These are phyloP conservation scores for Vireo altiloquus DNA, from an alignment of 2,113 vertebrate genomes.

Conservation along the genomic window DNA sequence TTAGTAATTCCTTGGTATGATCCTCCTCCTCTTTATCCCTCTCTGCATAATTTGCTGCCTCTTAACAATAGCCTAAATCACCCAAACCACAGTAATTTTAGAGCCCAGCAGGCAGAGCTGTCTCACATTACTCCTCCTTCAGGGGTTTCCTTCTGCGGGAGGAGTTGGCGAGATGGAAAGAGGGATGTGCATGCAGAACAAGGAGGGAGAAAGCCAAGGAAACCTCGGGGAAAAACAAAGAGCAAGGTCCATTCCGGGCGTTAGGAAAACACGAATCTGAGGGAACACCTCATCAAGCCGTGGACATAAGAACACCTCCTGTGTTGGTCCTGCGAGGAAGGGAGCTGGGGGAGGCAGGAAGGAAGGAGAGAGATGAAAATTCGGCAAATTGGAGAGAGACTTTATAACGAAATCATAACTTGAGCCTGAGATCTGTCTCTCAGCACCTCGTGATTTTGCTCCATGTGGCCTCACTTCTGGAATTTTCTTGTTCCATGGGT, in stretches of 20 bases:
- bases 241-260: not conserved
- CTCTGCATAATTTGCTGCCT: not conserved
- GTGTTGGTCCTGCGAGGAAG: not conserved
- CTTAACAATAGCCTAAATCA: not conserved
- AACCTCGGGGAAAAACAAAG: not conserved
- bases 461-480: slow-evolving; percentile 40
- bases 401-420: slow-evolving; percentile 1
- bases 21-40: not conserved
- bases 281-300: slow-evolving; percentile 17
- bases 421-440: slow-evolving; percentile 62
- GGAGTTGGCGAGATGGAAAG: not conserved
- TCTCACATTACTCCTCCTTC: not conserved
- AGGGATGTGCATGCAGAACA: not conserved
- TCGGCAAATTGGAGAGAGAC: not conserved
- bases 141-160: slow-evolving; percentile 27
- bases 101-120: not conserved
- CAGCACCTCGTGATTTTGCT: slow-evolving; percentile 56
- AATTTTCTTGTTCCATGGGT: slow-evolving; percentile 25
- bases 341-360: not conserved
- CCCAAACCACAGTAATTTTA: slow-evolving; percentile 33
- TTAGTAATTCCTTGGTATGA: slow-evolving; percentile 22
- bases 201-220: not conserved
- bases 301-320: not conserved
- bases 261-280: not conserved
- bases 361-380: slow-evolving; percentile 27